These are phyloP conservation scores for Atrina japonica DNA, from an alignment of 2,888 invertebrate genomes.

Conservation along the genomic window DNA sequence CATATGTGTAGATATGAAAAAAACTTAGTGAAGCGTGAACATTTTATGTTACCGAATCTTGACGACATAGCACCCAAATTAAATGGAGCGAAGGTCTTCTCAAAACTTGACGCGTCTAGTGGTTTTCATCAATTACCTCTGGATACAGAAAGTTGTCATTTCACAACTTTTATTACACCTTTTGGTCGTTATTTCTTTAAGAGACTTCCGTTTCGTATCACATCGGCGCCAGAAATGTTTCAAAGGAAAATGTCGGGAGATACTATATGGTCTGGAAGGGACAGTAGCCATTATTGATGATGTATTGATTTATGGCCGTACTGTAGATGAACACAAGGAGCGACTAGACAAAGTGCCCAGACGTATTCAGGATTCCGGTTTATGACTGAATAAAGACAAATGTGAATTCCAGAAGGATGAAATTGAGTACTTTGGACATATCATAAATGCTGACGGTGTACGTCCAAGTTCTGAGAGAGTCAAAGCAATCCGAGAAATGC, in stretches of 20 bases:
- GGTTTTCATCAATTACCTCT: constrained; percentile 47
- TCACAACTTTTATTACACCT: constrained; percentile 45
- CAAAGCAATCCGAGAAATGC: constrained; percentile 24
- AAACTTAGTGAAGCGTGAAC: constrained; percentile 40
- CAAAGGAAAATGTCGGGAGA: constrained; percentile 7
- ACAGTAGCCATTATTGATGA: constrained; percentile 25
- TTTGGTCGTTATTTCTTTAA: constrained; percentile 39
- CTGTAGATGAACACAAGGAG: constrained; percentile 31
- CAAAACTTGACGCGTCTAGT: constrained; percentile 37
- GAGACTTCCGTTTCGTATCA: constrained; percentile 26
- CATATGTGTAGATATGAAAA: constrained; percentile 45
- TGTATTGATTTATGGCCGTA: constrained; percentile 19
- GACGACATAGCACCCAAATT: constrained; percentile 45
- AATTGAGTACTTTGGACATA: constrained; percentile 41
- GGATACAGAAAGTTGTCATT: constrained; percentile 21
- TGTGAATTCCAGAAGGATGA: constrained; percentile 29
- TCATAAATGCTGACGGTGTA: constrained; percentile 38
- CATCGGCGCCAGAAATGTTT: constrained; percentile 22
- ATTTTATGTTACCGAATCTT: constrained; percentile 38
- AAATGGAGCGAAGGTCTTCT: constrained; percentile 34
- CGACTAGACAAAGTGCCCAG: constrained; percentile 27
- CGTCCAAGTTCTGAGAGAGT: constrained; percentile 37
- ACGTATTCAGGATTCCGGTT: constrained; percentile 21
- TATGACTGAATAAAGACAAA: constrained; percentile 42
- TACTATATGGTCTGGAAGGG: constrained; percentile 22